A percentile compares a stretch with the other conserved stretches of the same genome.
Conservation (phyloP, 1,140 invertebrate species). For the Aphelenchoides avenae region DNA sequence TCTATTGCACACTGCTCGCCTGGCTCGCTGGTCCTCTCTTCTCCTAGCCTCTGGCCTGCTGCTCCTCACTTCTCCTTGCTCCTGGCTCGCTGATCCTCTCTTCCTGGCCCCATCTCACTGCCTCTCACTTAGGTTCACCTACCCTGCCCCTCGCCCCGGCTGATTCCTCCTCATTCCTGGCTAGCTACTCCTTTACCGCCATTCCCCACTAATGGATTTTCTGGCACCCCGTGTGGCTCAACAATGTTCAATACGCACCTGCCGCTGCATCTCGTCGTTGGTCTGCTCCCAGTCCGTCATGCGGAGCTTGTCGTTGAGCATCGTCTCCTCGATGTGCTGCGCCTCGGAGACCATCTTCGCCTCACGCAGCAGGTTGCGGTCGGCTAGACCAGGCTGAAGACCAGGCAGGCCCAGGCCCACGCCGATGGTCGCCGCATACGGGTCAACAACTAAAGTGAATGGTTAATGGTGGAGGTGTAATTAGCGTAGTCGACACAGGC, state of each 20-base stretch:
- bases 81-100: too few species aligned
- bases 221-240: not conserved
- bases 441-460: slow-evolving; percentile 78
- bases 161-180: too few species aligned
- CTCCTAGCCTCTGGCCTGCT: slow-evolving; percentile 2
- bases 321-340: slow-evolving; percentile 78
- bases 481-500: too few species aligned
- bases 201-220: too few species aligned
- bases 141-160: too few species aligned
- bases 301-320: slow-evolving; percentile 84
- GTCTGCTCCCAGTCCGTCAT: slow-evolving; percentile 90
- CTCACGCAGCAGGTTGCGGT: slow-evolving; percentile 64
- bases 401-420: slow-evolving; percentile 80
- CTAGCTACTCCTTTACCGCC: too few species aligned
- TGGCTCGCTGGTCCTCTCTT: too few species aligned
- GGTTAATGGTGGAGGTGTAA: too few species aligned
- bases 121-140: too few species aligned
- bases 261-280: slow-evolving; percentile 83
- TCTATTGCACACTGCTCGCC: too few species aligned
- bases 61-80: slow-evolving; percentile 15
- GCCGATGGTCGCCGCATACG: slow-evolving; percentile 75
- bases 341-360: slow-evolving; percentile 78
- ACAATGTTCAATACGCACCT: slow-evolving; percentile 64
- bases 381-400: slow-evolving; percentile 70
- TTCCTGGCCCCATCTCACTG: too few species aligned